Percentiles rank a stretch among this genome's conserved stretches.
phyloP scores from a whole-genome alignment of 1,140 invertebrate genomes.

The Drosophila lowei region DNA sequence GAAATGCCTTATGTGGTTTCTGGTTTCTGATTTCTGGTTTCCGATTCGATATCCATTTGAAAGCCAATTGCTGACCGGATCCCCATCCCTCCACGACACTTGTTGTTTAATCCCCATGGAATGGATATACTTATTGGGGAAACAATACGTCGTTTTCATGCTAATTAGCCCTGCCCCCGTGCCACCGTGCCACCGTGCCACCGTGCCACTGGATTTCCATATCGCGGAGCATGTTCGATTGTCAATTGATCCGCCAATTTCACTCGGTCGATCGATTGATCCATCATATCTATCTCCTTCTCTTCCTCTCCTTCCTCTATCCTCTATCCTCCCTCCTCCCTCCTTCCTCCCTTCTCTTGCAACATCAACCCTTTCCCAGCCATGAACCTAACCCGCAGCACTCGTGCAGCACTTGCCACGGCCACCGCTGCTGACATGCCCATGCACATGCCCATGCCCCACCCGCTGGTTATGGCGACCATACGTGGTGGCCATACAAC shows the following conservation, averaged over 20 bases:
- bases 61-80: too few relatives aligned
- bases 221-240: slow-evolving; percentile 6
- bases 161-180: slow-evolving; percentile 24
- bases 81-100: slow-evolving; percentile 3
- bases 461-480: slow-evolving; percentile 64
- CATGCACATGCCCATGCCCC: slow-evolving; percentile 6
- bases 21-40: too few relatives aligned
- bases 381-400: slow-evolving; percentile 9
- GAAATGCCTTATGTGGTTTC: too few relatives aligned
- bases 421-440: background rate
- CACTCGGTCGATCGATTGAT: slow-evolving; percentile 8
- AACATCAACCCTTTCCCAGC: background rate
- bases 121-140: slow-evolving; percentile 11
- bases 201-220: background rate
- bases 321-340: too few relatives aligned
- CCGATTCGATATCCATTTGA: too few relatives aligned
- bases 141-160: slow-evolving; percentile 24
- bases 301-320: background rate
- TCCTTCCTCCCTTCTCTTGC: too few relatives aligned
- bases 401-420: too few relatives aligned
- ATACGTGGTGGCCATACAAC: slow-evolving; percentile 11
- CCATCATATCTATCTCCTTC: background rate
- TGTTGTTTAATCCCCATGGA: background rate
- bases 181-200: too few relatives aligned
- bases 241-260: slow-evolving; percentile 51